Conservation (phyloP, 2,888 invertebrate species). For the Endomychus coccineus region DNA sequence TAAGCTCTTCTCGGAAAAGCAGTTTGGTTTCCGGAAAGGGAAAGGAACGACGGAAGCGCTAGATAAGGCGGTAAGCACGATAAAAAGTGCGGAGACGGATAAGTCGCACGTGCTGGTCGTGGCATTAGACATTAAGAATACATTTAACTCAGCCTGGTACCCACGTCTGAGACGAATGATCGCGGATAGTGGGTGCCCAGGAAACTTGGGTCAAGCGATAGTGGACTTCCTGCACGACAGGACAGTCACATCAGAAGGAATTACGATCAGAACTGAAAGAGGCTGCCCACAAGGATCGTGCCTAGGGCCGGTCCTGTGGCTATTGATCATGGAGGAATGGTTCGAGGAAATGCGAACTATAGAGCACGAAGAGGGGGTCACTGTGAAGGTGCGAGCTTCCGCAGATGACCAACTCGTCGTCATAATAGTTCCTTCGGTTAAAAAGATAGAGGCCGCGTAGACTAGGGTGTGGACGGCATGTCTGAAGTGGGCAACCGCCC, state of each 20-base stretch:
- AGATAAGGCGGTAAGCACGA: too few species aligned
- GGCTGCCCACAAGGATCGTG: constrained; percentile 2
- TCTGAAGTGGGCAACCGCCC: neutral
- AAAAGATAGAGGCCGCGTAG: too few species aligned
- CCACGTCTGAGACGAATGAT: too few species aligned
- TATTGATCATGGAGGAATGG: neutral
- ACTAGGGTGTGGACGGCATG: too few species aligned
- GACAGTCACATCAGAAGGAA: neutral
- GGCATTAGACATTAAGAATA: constrained; percentile 11
- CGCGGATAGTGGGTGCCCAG: constrained; percentile 1
- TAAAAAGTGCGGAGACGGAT: too few species aligned
- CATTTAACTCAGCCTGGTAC: too few species aligned
- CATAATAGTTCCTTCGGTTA: too few species aligned
- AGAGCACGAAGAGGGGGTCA: too few species aligned
- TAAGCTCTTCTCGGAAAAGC: constrained; percentile 17
- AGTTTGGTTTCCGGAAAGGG: constrained; percentile 25
- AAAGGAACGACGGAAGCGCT: too few species aligned
- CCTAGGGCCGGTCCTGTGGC: neutral
- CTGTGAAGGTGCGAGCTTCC: neutral
- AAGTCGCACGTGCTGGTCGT: too few species aligned
- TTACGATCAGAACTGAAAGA: neutral
- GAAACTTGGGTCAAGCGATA: neutral
- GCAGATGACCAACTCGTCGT: too few species aligned
- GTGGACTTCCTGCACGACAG: constrained; percentile 1
- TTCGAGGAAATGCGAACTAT: too few species aligned